Conservation (phyloP, 35 echinoderm and acorn worm species). For the Chiridota heheva region DNA sequence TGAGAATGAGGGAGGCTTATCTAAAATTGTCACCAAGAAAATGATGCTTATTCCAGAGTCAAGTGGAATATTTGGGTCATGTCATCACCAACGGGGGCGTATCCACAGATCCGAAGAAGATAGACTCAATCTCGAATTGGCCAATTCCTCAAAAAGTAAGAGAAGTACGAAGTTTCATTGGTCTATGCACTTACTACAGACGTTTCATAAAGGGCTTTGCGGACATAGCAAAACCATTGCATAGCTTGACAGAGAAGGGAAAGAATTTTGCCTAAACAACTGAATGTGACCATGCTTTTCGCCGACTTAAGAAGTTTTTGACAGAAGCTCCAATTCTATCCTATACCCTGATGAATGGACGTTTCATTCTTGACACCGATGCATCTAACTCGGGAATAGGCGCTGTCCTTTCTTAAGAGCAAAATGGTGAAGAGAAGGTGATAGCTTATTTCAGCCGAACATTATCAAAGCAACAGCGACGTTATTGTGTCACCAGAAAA, state of each 20-base stretch:
- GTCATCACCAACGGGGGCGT: not conserved
- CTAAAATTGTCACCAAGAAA: too few relatives aligned
- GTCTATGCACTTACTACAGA: constrained; percentile 7
- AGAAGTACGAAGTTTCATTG: constrained; percentile 13
- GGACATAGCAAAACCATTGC: not conserved
- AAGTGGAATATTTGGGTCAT: too few relatives aligned
- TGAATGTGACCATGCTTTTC: constrained; percentile 3
- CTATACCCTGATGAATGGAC: not conserved
- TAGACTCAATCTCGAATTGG: not conserved
- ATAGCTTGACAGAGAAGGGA: not conserved
- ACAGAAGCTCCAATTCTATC: not conserved
- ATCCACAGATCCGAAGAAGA: constrained; percentile 4
- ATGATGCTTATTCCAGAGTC: too few relatives aligned
- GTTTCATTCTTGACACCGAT: constrained; percentile 37
- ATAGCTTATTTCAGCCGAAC: constrained; percentile 25
- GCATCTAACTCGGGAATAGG: constrained; percentile 23
- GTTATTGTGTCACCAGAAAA: constrained; percentile 17
- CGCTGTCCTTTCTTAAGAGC: not conserved
- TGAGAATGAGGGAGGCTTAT: too few relatives aligned
- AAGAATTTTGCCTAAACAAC: not conserved
- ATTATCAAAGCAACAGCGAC: not conserved
- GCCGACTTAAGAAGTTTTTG: not conserved
- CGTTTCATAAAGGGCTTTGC: constrained; percentile 1
- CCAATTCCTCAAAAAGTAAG: not conserved
- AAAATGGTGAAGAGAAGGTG: constrained; percentile 32